Percentiles rank a stretch among this genome's conserved stretches.
phyloP scores from a whole-genome alignment of 1,140 invertebrate genomes.

The Diuraphis noxia region DNA sequence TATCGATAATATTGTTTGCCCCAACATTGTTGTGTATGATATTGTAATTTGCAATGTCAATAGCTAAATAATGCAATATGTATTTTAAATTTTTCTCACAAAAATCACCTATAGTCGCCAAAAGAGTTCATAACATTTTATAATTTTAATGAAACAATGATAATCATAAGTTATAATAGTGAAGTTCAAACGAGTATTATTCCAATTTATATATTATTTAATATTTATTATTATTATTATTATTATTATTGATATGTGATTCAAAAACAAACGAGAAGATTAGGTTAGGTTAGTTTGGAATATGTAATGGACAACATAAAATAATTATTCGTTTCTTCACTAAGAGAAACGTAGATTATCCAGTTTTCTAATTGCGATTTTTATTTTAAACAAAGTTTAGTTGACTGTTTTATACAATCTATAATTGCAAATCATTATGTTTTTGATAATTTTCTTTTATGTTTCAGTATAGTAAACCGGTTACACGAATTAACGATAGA shows the following conservation, averaged over 20 bases:
- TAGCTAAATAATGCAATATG: background rate
- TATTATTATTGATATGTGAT: no score
- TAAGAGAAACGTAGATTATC: background rate
- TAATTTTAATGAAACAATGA: background rate
- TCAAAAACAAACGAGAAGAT: background rate
- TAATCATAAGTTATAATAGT: background rate
- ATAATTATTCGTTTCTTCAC: background rate
- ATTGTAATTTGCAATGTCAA: no score
- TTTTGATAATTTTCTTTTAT: background rate
- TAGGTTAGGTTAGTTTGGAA: background rate
- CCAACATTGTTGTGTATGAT: background rate
- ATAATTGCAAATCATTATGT: background rate
- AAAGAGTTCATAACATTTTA: background rate
- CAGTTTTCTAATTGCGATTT: background rate
- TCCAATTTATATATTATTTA: no score
- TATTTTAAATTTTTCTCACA: background rate
- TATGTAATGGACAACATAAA: background rate
- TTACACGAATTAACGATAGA: constrained; percentile 29
- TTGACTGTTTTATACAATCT: background rate
- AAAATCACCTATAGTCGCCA: background rate
- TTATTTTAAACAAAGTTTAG: background rate
- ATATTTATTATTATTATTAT: no score
- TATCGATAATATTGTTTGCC: background rate
- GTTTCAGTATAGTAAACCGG: background rate
- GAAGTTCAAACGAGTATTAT: background rate